Base-by-base conservation (phyloP, 2,888 invertebrate species). In the Agrotis segetum region DNA sequence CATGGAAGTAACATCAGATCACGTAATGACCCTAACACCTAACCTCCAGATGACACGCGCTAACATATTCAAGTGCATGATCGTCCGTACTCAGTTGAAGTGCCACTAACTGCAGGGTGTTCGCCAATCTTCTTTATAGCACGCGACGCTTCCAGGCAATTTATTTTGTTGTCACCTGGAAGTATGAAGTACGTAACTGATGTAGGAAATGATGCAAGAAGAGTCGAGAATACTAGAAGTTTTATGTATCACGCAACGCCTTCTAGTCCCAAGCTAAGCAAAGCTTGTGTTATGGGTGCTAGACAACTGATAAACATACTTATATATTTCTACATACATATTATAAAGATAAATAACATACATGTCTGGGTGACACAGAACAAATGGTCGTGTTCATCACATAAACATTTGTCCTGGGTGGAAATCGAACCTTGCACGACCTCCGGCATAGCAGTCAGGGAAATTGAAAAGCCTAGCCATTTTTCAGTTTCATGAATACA, bases 31-130 rank as follows among this genome's bases (percentile, higher is more conserved):
- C 67, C 79, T 79, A 59, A 69, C 66, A 53, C 34, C 75, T 70
- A 53, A 49, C 63, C 40, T 56, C 11, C 40, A 49, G 17, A 19
- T 16, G 77, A 71, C 83, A 83, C 84, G 85, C 73, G 81, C 79
- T 72, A 52, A 60, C 67, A 34, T 49, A 56, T 65, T 72, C 80
- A 86, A 85, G 77, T 86, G 82, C 62, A 80, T 86, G 85, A 85
- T 85, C 76, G 81, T 49, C 50, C 34, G n/a, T 61, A 69, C 55
- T 60, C 59, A 62, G 55, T 58, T 80, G 62, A 77, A 71, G 74
- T 71, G 70, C 3, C 59, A 40, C 60, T 76, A 50, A 60, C 46
- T 55, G 65, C 56, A 44, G 56, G 65, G 66, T 53, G 50, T 52
- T 59, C 14, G 55, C 5, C 47, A 63, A 67, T 67, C 40, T 17